Base-by-base conservation (phyloP, 2,888 invertebrate genomes). In the Smittia aterrima region DNA sequence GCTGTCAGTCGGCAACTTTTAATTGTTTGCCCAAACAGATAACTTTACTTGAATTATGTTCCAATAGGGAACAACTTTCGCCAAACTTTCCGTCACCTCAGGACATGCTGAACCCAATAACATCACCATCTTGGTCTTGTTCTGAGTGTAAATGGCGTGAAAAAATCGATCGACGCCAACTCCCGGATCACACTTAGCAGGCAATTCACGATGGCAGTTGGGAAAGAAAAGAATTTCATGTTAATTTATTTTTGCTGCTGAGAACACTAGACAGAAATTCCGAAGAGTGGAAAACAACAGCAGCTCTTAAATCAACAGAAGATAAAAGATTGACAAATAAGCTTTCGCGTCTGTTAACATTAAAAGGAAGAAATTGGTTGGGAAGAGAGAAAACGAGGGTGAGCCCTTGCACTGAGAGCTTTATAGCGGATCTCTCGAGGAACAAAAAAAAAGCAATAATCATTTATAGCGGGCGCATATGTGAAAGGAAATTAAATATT, bases 21-120 rank as follows among this genome's bases (percentile, higher is more conserved):
- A 74, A 40, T 68, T 62, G 62, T 58, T 74, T 67, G 18, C 53
- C 70, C 25, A 68, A n/a, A 20, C 47, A 47, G 9, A 32, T 66
- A 24, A 70, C 47, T 47, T 47, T 81, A 93, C 93, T 88, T 96
- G 92, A 9, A 95, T 89, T 78, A 96, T 91, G 81, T 95, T 95
- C 95, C 95, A 95, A 80, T 95, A 93, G 3, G 94, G 93, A 27
- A 93, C 93, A 75, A 96, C 92, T 84, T 95, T 92, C 38, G 95
- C 95, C 76, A 96, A 86, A 79, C 92, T 92, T 83, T 95, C 93
- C 0, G 95, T 95, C 74, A 96, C 95, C 79, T 95, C 94, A 0
- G 95, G 93, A 81, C 94, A 95, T 1, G 93, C 92, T 0, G 93
- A 90, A n/a, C 95, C 95, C 74, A 96, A 85, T 71, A 96, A 84